Evolutionary conservation across 2,113 vertebrate species (phyloP).

Genomic region (Pseudonaja textilis): DNA sequence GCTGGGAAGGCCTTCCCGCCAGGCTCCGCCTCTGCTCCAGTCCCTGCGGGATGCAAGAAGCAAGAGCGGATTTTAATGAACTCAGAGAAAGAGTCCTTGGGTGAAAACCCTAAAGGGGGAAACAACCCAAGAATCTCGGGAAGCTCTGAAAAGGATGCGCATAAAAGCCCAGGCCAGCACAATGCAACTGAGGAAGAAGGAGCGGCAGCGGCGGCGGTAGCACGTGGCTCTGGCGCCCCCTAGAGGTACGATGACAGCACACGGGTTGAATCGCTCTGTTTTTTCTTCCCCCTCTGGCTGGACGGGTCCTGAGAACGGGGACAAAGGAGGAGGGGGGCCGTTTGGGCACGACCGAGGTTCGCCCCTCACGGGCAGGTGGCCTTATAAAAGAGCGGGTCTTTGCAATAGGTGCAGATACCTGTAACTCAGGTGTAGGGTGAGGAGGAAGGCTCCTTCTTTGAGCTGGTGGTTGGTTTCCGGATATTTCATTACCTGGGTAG

Average conservation of each 20-base stretch:
- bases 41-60: background rate
- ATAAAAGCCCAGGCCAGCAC: too few relatives aligned
- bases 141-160: too few relatives aligned
- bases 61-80: too few relatives aligned
- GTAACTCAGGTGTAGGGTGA: too few relatives aligned
- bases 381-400: background rate
- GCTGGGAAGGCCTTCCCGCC: background rate
- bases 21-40: background rate
- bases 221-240: conserved; percentile 36
- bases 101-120: too few relatives aligned
- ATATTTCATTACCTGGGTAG: too few relatives aligned
- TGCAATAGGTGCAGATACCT: too few relatives aligned
- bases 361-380: background rate
- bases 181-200: too few relatives aligned
- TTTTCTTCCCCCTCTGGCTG: background rate
- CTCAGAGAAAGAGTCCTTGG: too few relatives aligned
- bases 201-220: background rate
- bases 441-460: too few relatives aligned
- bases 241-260: background rate
- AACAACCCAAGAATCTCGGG: too few relatives aligned
- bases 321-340: background rate
- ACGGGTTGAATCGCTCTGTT: background rate
- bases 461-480: too few relatives aligned
- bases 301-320: background rate
- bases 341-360: background rate